These are phyloP conservation scores for Pseudopleuronectes americanus DNA, from an alignment of 2,797 vertebrate species.

Conservation along the genomic window DNA sequence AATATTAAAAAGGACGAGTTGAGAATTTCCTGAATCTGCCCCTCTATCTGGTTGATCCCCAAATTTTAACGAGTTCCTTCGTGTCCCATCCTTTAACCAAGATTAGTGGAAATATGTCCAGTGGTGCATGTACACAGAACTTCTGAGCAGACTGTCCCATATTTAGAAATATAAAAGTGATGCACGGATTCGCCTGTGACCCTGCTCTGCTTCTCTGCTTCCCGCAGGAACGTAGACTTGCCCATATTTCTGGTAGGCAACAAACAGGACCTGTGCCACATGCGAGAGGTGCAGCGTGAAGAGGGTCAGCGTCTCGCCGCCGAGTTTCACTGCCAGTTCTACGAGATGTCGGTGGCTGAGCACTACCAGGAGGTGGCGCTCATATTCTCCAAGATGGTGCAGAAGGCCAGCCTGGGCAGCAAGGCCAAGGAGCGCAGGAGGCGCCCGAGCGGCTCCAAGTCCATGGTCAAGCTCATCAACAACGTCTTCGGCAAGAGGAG, in stretches of 20 bases:
- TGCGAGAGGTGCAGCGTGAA: conserved; percentile 86
- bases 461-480: conserved; percentile 91
- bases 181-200: not conserved
- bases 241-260: conserved; percentile 89
- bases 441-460: conserved; percentile 88
- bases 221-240: conserved; percentile 80
- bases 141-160: too few relatives aligned
- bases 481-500: conserved; percentile 91
- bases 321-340: conserved; percentile 87
- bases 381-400: conserved; percentile 88
- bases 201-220: not conserved
- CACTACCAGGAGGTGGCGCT: conserved; percentile 87
- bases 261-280: conserved; percentile 91
- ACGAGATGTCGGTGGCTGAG: conserved; percentile 90
- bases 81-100: too few relatives aligned
- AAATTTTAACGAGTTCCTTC: too few relatives aligned
- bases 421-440: conserved; percentile 88
- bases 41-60: too few relatives aligned
- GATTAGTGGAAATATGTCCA: too few relatives aligned
- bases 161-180: not conserved
- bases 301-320: conserved; percentile 87
- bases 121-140: too few relatives aligned
- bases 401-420: conserved; percentile 71
- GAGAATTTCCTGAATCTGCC: too few relatives aligned
- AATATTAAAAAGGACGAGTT: too few relatives aligned